Evolutionary conservation across 2,888 invertebrate genomes (phyloP), one percentile per base, ranked within the genome.

Genomic region (Rhynchonema sp.): DNA sequence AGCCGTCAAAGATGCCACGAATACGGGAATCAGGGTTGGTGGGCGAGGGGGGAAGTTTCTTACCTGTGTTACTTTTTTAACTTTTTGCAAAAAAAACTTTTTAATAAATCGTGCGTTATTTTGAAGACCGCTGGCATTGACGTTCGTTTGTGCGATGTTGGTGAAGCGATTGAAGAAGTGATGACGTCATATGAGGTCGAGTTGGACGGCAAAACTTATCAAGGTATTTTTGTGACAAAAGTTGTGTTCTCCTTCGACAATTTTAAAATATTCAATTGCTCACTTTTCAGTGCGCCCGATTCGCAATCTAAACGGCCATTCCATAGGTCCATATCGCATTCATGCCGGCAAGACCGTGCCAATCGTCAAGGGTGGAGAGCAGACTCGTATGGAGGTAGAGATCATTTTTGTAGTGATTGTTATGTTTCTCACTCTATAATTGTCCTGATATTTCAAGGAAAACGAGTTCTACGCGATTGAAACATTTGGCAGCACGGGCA

Each of bases 151-250:
- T 94, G 96, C 74, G 98, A 99, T 71, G 85, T 98, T 65, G 98
- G 81, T 20, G 86, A 89, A 63, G 87, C 88, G 1, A 90, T 98
- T 67, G 96, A 96, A 74, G 98, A 98, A 79, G 92, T 94, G 0
- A 99, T 99, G 98, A 96, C 98, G 73, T 94, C 92, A 0, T 92
- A 98, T 74, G 98, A 98, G 78, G 83, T 98, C 6, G 96, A 96
- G 75, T 75, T 98, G 60, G 90, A 96, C 75, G 96, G 98, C 46
- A 89, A 90, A 77, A 85, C 85, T 20, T 92, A 89, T 77, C 89
- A 84, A 76, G 86, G 73, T 74, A 57, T 2, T n/a, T n/a, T n/a
- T n/a, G n/a, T n/a, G n/a, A n/a, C n/a, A n/a, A n/a, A n/a, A n/a
- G n/a, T n/a, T n/a, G n/a, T n/a, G n/a, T n/a, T n/a, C n/a, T n/a